These are phyloP conservation scores for Sinopyrophorus schimmeli DNA, from an alignment of 2,888 invertebrate species.

Conservation along the genomic window DNA sequence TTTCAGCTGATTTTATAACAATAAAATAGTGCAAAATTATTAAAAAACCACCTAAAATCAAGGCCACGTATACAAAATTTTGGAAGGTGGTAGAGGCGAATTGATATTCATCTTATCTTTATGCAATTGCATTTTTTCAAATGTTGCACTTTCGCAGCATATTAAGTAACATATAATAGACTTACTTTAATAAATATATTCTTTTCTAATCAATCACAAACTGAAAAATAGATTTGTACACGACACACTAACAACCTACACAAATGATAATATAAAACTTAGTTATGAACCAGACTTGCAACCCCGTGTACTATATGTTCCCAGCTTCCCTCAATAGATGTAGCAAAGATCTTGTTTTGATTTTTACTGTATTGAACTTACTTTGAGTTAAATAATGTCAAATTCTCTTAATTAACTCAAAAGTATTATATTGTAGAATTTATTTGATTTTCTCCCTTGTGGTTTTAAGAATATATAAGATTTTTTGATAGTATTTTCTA, in stretches of 20 bases:
- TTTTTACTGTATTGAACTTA: neutral
- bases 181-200: constrained; percentile 7
- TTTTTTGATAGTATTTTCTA: no score
- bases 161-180: neutral
- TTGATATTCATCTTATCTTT: no score
- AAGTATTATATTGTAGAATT: constrained; percentile 2
- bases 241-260: constrained; percentile 26
- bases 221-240: constrained; percentile 19
- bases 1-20: no score
- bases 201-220: constrained; percentile 6
- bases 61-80: constrained; percentile 41
- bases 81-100: constrained; percentile 25
- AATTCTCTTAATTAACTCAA: neutral
- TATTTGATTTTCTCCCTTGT: neutral
- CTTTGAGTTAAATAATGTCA: neutral
- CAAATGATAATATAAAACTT: constrained; percentile 12
- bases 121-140: constrained; percentile 2
- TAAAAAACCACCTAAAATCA: constrained; percentile 29
- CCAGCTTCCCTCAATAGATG: constrained; percentile 5
- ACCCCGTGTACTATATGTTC: neutral
- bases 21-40: constrained; percentile 11
- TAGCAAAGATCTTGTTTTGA: neutral
- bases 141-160: neutral
- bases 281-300: constrained; percentile 1
- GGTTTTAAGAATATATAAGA: no score